Percentiles rank a stretch among this genome's conserved stretches.
Conservation (phyloP, 2,113 vertebrate species). For the Struthio camelus region DNA sequence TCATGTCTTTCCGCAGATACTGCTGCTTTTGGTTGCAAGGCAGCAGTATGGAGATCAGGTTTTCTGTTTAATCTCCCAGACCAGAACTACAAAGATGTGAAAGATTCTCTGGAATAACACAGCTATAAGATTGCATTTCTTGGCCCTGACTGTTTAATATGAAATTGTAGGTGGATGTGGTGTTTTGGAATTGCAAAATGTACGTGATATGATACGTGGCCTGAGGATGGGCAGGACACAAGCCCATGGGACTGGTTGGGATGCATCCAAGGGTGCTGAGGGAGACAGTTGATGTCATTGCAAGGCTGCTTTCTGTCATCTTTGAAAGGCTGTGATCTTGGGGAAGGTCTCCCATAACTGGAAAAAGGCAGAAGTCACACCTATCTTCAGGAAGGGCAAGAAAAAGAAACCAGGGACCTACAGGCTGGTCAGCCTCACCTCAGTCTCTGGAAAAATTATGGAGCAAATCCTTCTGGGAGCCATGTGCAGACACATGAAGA, state of each 20-base stretch:
- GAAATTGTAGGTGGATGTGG: background rate
- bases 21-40: background rate
- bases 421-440: background rate
- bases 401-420: background rate
- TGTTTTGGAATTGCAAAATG: background rate
- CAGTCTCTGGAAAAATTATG: background rate
- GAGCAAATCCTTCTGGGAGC: background rate
- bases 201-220: rapidly evolving
- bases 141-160: background rate
- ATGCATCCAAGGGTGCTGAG: background rate
- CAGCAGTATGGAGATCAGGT: background rate
- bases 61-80: background rate
- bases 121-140: background rate
- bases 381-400: background rate
- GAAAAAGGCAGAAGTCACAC: background rate
- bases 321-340: background rate
- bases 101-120: background rate
- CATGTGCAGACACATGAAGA: background rate
- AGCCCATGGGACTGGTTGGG: background rate
- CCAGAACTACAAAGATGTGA: background rate
- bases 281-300: background rate
- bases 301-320: background rate
- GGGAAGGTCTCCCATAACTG: background rate
- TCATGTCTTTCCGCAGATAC: background rate
- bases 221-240: background rate